Base-by-base conservation (phyloP, 2,888 invertebrate genomes). In the Patella ulyssiponensis region DNA sequence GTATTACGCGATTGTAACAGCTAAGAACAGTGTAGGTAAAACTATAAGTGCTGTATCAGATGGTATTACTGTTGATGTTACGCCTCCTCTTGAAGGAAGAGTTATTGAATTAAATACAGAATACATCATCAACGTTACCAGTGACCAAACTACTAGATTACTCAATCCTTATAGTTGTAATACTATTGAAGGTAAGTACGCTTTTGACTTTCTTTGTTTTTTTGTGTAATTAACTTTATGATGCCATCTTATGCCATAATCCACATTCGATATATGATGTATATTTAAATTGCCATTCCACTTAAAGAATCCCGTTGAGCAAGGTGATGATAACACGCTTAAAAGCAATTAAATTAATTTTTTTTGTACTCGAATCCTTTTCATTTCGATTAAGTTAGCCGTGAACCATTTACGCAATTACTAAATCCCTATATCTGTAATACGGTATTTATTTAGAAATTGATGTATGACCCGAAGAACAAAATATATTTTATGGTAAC, bases 31-130 rank as follows among this genome's bases (percentile, higher is more conserved):
- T 12, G 80, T 84, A 5, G 86, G 83, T 12, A 73, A 81, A 52
- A 71, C 74, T 20, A 74, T 79, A 9, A 79, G 77, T 27, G 77
- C 82, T 12, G 80, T 79, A 74, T 84, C 85, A 5, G 79, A 76
- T 3, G 74, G 75, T 27, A 82, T 86, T 44, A 69, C 33, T 33
- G 83, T 86, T 11, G 86, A 86, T 74, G 76, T 77, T 69, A 86
- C 85, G 51, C 84, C 86, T 11, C 85, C 86, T 9, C 56, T 75
- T 12, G 71, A 79, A 17, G 83, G 84, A 14, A 69, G 77, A 33
- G 84, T 84, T 58, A 83, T 85, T 7, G 85, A 85, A 53, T 74
- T 85, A 58, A 76, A 71, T 20, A 80, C 79, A 64, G 44, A 56
- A 15, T 80, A 83, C 53, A 44, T 77, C 54, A 76, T 84, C 44